Evolutionary conservation across 2,888 invertebrate genomes (phyloP).

Genomic region (Latrodectus hesperus): DNA sequence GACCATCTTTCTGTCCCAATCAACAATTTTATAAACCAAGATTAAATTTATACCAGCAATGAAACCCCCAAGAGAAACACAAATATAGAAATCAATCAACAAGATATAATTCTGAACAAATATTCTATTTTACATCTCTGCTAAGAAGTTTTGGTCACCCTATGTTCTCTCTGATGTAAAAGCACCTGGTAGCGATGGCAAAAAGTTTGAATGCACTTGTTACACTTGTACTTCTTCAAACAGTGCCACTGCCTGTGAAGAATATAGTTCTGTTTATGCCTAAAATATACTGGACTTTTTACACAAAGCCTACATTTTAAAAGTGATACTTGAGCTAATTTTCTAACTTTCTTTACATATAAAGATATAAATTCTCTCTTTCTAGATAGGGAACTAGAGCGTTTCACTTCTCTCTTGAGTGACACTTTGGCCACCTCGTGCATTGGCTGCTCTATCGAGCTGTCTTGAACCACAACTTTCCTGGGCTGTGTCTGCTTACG

Average conservation of each 20-base stretch:
- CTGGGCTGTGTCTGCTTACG: slow-evolving; percentile 64
- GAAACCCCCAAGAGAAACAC: slow-evolving; percentile 31
- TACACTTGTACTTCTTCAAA: slow-evolving; percentile 55
- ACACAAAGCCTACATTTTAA: slow-evolving; percentile 66
- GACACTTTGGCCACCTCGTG: neutral
- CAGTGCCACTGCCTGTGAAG: slow-evolving; percentile 65
- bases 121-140: slow-evolving; percentile 27
- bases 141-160: slow-evolving; percentile 54
- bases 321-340: slow-evolving; percentile 66
- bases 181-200: slow-evolving; percentile 69
- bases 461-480: slow-evolving; percentile 47
- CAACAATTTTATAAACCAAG: neutral
- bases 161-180: slow-evolving; percentile 69
- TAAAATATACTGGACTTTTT: slow-evolving; percentile 66
- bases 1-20: neutral
- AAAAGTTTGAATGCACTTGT: slow-evolving; percentile 66
- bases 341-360: slow-evolving; percentile 63
- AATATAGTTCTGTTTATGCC: slow-evolving; percentile 67
- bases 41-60: neutral
- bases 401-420: neutral
- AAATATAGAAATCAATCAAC: slow-evolving; percentile 19
- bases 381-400: slow-evolving; percentile 37
- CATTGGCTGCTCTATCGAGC: neutral
- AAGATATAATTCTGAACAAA: slow-evolving; percentile 13
- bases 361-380: slow-evolving; percentile 66